Evolutionary conservation across 1,140 invertebrate species (phyloP), one percentile per base, ranked within the genome.

Genomic region (Lamellibrachia luymesi): DNA sequence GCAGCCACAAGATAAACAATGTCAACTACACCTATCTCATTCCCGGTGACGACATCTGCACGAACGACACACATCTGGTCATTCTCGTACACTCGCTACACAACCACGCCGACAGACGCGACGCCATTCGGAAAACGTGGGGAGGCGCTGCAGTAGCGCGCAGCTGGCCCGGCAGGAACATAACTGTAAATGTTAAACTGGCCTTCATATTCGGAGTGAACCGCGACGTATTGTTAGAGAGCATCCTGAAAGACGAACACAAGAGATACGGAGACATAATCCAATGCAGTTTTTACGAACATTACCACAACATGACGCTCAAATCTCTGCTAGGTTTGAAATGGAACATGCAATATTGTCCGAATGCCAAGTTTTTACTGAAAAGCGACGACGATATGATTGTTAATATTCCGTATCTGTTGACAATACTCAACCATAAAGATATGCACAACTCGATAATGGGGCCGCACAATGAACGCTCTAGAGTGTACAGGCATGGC

Each of bases 351-450:
- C 96, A 96, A 25, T 96, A 97, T 94, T 99, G 98, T 95, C 94
- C 95, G 5, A 96, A 97, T 50, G 97, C 97, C 2, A 96, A 97
- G 93, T 98, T 97, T 94, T 97, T 99, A 17, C 97, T 99, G 17
- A 99, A 99, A 97, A 97, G 98, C 95, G 98, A 99, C 95, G 98
- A 99, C 96, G 98, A 99, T 95, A 98, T 98, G 93, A 97, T 98
- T 56, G 97, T 98, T 38, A 98, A 98, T 96, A 95, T 98, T 8
- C 93, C 93, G 25, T 91, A 80, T 22, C 49, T 94, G 56, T 97
- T 97, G 50, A 92, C 90, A 13, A 49, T 95, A 25, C 92, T 94
- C 49, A 50, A 93, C 38, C 56, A 91, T 6, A 52, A 2, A 2
- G 51, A 50, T 17, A 92, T 93, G 27, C 56, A 27, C n/a, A 50